Evolutionary conservation across 92 coral and sea anemone species (phyloP), one percentile per base, ranked within the genome.

Genomic region (Zoanthus solanderi): DNA sequence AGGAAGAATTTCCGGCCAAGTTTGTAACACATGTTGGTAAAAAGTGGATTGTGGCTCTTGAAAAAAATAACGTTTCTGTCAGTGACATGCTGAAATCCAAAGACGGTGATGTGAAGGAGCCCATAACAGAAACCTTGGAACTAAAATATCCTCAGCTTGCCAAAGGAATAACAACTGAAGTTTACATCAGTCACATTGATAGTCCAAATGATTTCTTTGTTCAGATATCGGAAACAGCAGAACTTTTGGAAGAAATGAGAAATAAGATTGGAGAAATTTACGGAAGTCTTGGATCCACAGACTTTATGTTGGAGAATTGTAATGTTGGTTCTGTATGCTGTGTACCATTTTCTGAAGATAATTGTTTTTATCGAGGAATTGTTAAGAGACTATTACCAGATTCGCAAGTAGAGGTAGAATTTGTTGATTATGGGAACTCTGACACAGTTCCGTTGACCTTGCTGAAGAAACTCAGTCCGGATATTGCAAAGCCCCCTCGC

Each of bases 361-460:
- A 82, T 54, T 78, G 88, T 47, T 96, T 95, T 94, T 96, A 94
- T 89, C 88, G 98, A 71, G 98, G 98, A 8, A 78, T 48, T 1
- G 83, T 96, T 58, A 96, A 87, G 11, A 92, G 84, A 34, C 53
- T 94, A 2, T 9, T 71, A 17, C 76, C 95, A 5, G 90, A 93
- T 46, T 56, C 91, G 10, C 87, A 91, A 87, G 93, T 90, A 18
- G 95, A 92, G 76, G 98, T 96, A 79, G 71, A 73, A 9, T 96
- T 96, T 77, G 90, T 95, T 78, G 99, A 97, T 76, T 95, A 89
- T 88, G 99, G 99, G 32, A 94, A 97, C 83, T 87, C 93, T 61
- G 97, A 95, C 42, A 87, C 89, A 16, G 86, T 91, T 17, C 75
- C 87, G 5, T 84, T 91, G 32, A 67, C 78, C 34, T 79, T 88